Evolutionary conservation across 2,888 invertebrate genomes (phyloP).

Genomic region (Rhamnusium bicolor): DNA sequence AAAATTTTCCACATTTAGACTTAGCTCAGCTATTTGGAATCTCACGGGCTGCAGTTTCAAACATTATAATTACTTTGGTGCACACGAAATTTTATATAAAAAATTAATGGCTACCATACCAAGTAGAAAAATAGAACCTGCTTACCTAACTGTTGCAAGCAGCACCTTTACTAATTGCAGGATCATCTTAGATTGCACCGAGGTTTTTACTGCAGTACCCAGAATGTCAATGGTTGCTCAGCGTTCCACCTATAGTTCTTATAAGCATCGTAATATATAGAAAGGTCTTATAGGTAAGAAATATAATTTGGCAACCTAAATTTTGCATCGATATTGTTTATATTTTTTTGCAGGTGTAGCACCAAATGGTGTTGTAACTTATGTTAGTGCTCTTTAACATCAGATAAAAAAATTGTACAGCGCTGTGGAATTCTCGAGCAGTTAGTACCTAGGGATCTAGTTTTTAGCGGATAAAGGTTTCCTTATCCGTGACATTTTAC

Average conservation of each 20-base stretch:
- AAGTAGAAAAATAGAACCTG: not conserved
- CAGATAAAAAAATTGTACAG: not conserved
- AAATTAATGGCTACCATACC: not conserved
- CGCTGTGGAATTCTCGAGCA: not conserved
- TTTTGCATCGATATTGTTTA: too few species aligned
- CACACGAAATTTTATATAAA: not conserved
- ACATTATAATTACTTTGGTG: not conserved
- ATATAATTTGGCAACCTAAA: too few species aligned
- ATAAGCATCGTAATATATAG: not conserved
- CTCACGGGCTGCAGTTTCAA: not conserved
- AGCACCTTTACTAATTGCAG: not conserved
- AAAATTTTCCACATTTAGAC: not conserved
- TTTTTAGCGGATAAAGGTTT: not conserved
- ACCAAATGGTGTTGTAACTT: not conserved
- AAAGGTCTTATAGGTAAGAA: not conserved
- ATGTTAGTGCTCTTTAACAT: not conserved
- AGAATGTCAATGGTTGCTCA: not conserved
- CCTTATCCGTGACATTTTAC: not conserved
- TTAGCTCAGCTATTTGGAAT: not conserved
- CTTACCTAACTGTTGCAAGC: not conserved
- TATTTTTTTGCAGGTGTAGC: not conserved
- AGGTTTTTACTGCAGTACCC: not conserved
- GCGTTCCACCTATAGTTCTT: not conserved
- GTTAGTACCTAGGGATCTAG: not conserved
- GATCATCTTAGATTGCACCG: not conserved